Evolutionary conservation across 2,113 vertebrate species (phyloP), one percentile per base, ranked within the genome.

Genomic region (Hiodon tergisus): DNA sequence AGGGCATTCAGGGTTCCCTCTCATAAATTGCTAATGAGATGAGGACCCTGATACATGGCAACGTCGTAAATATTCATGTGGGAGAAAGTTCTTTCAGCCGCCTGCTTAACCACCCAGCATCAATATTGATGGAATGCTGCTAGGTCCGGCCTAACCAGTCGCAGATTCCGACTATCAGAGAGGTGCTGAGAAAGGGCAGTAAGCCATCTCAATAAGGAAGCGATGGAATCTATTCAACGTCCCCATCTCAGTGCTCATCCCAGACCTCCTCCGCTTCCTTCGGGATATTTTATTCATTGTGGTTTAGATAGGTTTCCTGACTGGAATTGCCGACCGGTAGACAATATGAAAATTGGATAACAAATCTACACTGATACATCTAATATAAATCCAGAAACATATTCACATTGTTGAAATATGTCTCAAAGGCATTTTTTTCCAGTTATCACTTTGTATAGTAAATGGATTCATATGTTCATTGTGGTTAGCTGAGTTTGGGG

Each of bases 21-120:
- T 86, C 46, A 89, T 89, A 88, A 91, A 91, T 88, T 78, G 83
- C 87, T 90, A 86, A 90, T 89, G 78, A 87, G 83, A 79, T 76
- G 78, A 76, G 4, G 79, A 82, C 84, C 85, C 76, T 77, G 82
- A 89, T 86, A 85, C 87, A 82, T 83, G 81, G 85, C 84, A 88
- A 87, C 79, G 81, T 73, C 85, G 90, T 92, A 85, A 92, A 92
- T 92, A 90, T 89, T 90, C 83, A 91, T 89, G 84, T 85, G 84
- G 82, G 87, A 88, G 88, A 88, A 88, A 85, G 87, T 89, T 88
- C 78, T 73, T 80, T 77, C 78, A 83, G 87, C 88, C 88, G 86
- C 87, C 78, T 73, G 83, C 85, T 88, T 83, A 86, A 86, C 83
- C 83, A 74, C 83, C 81, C 65, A 82, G 78, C 88, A 90, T 92